These are phyloP conservation scores for Salvelinus fontinalis DNA, from an alignment of 2,113 vertebrate species.

Conservation along the genomic window DNA sequence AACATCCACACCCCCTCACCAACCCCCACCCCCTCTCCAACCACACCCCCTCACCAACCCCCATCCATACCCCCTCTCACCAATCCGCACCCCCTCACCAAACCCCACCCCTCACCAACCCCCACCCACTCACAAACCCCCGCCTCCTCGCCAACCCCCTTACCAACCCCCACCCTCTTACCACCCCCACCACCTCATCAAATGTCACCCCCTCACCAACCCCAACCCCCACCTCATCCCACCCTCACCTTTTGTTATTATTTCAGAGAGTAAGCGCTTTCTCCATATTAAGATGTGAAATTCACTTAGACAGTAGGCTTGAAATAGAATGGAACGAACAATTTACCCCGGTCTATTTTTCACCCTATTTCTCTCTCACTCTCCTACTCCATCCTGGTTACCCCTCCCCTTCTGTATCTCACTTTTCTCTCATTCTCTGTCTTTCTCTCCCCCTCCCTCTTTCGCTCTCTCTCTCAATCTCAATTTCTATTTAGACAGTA, in stretches of 20 bases:
- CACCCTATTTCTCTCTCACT: conserved; percentile 32
- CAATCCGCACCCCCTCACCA: too few species aligned
- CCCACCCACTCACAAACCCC: too few species aligned
- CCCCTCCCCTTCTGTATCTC: conserved; percentile 11
- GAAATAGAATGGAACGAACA: conserved; percentile 72
- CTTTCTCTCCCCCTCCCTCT: conserved; percentile 8
- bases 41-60: too few species aligned
- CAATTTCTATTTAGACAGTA: too few species aligned
- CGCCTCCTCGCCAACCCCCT: too few species aligned
- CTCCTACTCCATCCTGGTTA: conserved; percentile 7
- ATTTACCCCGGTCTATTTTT: conserved; percentile 47
- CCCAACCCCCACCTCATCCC: conserved; percentile 26
- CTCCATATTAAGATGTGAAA: conserved; percentile 86
- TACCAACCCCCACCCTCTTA: conserved; percentile 34
- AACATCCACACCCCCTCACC: conserved; percentile 36
- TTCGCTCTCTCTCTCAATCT: too few species aligned
- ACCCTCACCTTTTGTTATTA: conserved; percentile 63
- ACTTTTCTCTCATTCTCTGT: conserved; percentile 13
- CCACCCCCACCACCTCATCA: not conserved
- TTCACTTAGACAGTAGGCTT: conserved; percentile 75
- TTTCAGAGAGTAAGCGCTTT: conserved; percentile 89
- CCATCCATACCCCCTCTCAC: too few species aligned
- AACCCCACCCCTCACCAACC: too few species aligned
- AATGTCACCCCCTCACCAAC: conserved; percentile 36
- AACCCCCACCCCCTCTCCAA: too few species aligned